Conservation (phyloP, 2,888 invertebrate species). For the Chouioia cunea region DNA sequence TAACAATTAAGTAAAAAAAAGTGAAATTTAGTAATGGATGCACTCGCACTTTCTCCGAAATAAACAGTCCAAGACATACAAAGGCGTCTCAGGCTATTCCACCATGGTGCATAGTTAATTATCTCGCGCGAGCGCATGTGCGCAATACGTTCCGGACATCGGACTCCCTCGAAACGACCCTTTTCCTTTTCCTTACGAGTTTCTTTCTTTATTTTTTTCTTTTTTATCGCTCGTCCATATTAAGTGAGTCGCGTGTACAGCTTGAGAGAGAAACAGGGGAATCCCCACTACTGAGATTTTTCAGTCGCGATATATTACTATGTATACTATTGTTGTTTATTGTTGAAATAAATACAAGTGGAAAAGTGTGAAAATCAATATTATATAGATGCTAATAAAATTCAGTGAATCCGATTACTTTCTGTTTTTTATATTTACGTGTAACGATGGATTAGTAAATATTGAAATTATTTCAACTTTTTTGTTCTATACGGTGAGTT, state of each 20-base stretch:
- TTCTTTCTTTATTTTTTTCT: constrained; percentile 21
- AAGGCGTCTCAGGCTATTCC: constrained; percentile 10
- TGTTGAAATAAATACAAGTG: too few relatives aligned
- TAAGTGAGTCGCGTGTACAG: not conserved
- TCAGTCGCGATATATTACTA: too few relatives aligned
- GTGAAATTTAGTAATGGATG: not conserved
- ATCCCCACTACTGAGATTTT: constrained; percentile 10
- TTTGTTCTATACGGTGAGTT: too few relatives aligned
- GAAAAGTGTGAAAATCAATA: too few relatives aligned
- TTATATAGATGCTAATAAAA: too few relatives aligned
- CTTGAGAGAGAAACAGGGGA: constrained; percentile 15
- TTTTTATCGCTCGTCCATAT: constrained; percentile 23
- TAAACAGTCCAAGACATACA: constrained; percentile 19
- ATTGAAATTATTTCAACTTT: too few relatives aligned
- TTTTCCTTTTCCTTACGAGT: constrained; percentile 28
- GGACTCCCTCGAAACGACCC: constrained; percentile 7
- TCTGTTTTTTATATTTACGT: not conserved
- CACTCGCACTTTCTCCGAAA: constrained; percentile 33
- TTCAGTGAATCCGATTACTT: not conserved
- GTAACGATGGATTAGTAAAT: too few relatives aligned
- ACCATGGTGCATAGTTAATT: constrained; percentile 15
- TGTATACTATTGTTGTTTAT: too few relatives aligned
- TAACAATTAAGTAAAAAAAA: too few relatives aligned
- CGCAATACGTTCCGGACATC: constrained; percentile 19
- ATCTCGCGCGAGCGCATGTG: constrained; percentile 1